Evolutionary conservation across 1,140 invertebrate genomes (phyloP).

Genomic region (Oncopeltus fasciatus): DNA sequence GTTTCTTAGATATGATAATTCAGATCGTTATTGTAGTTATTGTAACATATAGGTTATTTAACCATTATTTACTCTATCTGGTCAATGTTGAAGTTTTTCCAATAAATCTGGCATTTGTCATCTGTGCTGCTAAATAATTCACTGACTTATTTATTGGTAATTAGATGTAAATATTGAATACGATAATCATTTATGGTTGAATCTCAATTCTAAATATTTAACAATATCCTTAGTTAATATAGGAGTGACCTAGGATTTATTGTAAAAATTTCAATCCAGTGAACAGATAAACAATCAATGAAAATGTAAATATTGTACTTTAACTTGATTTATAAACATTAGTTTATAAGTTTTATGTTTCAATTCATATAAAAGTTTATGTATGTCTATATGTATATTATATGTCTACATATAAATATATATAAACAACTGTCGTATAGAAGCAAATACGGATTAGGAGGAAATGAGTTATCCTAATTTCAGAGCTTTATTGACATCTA

Average conservation of each 20-base stretch:
- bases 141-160: neutral
- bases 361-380: neutral
- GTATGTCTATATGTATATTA: slow-evolving; percentile 1
- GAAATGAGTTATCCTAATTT: no score
- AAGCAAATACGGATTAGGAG: no score
- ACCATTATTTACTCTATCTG: slow-evolving; percentile 9
- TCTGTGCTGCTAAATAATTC: neutral
- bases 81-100: neutral
- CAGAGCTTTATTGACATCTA: no score
- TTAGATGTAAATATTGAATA: neutral
- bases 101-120: slow-evolving; percentile 5
- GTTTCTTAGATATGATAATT: slow-evolving; percentile 5
- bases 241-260: neutral
- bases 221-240: neutral
- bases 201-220: neutral
- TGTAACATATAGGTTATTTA: slow-evolving; percentile 8
- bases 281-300: slow-evolving; percentile 10
- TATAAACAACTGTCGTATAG: no score
- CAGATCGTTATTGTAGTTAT: slow-evolving; percentile 4
- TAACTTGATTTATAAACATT: slow-evolving; percentile 11
- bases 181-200: neutral
- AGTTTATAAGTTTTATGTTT: slow-evolving; percentile 8
- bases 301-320: slow-evolving; percentile 18
- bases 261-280: neutral
- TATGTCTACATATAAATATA: slow-evolving; percentile 1